Conservation (phyloP, 2,113 vertebrate genomes). For the Misgurnus mizolepis region DNA sequence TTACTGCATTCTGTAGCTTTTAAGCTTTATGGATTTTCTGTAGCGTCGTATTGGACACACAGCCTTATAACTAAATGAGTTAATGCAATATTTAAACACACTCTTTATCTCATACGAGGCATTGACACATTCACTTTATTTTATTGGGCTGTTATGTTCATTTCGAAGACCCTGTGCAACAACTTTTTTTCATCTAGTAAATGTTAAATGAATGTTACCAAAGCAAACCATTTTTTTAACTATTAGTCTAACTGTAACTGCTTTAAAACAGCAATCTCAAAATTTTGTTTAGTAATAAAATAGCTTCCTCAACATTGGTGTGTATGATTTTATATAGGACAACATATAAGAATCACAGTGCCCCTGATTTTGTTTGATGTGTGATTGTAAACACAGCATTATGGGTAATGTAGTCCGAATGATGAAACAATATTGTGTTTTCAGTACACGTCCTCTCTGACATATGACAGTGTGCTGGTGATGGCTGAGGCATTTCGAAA, state of each 20-base stretch:
- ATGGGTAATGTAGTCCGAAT: slow-evolving; percentile 27
- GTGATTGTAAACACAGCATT: neutral
- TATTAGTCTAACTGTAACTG: too few species aligned
- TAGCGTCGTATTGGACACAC: neutral
- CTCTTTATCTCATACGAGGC: neutral
- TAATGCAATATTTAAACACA: slow-evolving; percentile 15
- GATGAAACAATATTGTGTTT: neutral
- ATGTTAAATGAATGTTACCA: too few species aligned
- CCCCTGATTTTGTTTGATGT: neutral
- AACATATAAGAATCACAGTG: neutral
- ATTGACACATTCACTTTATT: neutral
- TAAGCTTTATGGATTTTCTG: slow-evolving; percentile 29
- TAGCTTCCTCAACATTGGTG: too few species aligned
- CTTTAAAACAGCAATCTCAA: too few species aligned
- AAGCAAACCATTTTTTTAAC: too few species aligned
- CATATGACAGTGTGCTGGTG: slow-evolving; percentile 95
- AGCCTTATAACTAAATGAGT: neutral
- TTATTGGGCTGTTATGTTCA: too few species aligned
- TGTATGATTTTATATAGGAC: too few species aligned
- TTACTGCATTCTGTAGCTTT: slow-evolving; percentile 3
- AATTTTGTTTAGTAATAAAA: too few species aligned
- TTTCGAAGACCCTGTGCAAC: too few species aligned
- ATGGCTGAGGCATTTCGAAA: slow-evolving; percentile 98
- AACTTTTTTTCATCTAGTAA: too few species aligned
- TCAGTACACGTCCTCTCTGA: slow-evolving; percentile 95